Conservation (phyloP, 2,888 invertebrate species). For the Philaethria dido region DNA sequence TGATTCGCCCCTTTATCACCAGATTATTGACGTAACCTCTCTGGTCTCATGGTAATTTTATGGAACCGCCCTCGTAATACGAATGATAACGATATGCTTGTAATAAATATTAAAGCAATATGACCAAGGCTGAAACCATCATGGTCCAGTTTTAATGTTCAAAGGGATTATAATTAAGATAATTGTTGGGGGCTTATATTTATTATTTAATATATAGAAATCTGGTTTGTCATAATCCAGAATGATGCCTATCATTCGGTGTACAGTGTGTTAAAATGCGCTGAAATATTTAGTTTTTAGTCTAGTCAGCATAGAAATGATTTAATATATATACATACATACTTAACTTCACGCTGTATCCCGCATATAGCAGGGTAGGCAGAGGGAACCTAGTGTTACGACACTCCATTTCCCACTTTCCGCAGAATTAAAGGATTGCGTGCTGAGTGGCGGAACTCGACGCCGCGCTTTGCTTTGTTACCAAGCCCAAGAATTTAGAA, state of each 20-base stretch:
- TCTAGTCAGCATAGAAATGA: too few species aligned
- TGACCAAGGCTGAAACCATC: background rate
- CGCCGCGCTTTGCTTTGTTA: too few species aligned
- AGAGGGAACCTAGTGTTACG: too few species aligned
- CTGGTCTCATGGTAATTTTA: slow-evolving; percentile 21
- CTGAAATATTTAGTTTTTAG: background rate
- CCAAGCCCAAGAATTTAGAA: too few species aligned
- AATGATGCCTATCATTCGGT: background rate
- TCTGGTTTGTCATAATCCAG: background rate
- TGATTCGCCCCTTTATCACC: slow-evolving; percentile 30
- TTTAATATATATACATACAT: too few species aligned
- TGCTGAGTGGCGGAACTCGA: too few species aligned
- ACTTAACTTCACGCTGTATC: too few species aligned
- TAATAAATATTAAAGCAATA: slow-evolving; percentile 9
- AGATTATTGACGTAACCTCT: slow-evolving; percentile 28
- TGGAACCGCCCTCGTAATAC: slow-evolving; percentile 12
- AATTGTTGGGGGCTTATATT: background rate
- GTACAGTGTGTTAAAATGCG: background rate
- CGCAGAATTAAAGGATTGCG: too few species aligned
- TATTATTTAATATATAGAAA: background rate
- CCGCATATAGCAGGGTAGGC: too few species aligned
- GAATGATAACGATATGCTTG: background rate
- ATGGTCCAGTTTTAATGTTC: background rate
- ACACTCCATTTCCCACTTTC: too few species aligned
- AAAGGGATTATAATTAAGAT: background rate